Conservation (phyloP, 2,113 vertebrate genomes). For the Danio rerio region DNA sequence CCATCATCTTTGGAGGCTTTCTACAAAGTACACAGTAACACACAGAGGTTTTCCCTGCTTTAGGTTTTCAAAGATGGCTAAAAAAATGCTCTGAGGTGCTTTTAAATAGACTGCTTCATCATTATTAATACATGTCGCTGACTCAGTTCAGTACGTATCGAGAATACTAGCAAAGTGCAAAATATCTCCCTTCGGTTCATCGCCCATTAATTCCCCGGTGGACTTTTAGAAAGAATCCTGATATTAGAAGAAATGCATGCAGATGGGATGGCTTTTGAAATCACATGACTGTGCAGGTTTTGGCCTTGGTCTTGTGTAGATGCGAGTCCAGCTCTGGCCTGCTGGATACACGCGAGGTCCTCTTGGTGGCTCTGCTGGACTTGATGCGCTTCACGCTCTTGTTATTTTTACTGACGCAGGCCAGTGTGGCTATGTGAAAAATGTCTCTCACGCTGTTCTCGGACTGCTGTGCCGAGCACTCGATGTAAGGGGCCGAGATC, state of each 20-base stretch:
- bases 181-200: conserved; percentile 22
- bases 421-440: conserved; percentile 91
- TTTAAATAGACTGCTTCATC: not conserved
- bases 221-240: conserved; percentile 13
- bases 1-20: not conserved
- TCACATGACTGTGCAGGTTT: conserved; percentile 92
- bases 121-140: conserved; percentile 33
- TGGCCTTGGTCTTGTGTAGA: conserved; percentile 89
- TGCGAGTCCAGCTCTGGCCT: conserved; percentile 80
- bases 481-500: conserved; percentile 89
- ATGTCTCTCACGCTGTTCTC: conserved; percentile 94
- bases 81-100: not conserved
- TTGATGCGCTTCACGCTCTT: conserved; percentile 89
- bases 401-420: conserved; percentile 88
- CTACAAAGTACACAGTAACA: not conserved
- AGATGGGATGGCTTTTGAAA: conserved; percentile 14
- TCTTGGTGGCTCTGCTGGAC: conserved; percentile 84
- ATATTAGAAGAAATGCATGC: conserved; percentile 16
- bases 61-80: not conserved
- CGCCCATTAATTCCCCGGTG: not conserved
- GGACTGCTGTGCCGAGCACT: conserved; percentile 90
- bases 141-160: not conserved
- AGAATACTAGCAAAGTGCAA: conserved; percentile 40
- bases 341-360: conserved; percentile 85
- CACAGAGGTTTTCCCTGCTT: not conserved